phyloP scores from a whole-genome alignment of 1,140 invertebrate species.

The Sarcophaga peregrina region DNA sequence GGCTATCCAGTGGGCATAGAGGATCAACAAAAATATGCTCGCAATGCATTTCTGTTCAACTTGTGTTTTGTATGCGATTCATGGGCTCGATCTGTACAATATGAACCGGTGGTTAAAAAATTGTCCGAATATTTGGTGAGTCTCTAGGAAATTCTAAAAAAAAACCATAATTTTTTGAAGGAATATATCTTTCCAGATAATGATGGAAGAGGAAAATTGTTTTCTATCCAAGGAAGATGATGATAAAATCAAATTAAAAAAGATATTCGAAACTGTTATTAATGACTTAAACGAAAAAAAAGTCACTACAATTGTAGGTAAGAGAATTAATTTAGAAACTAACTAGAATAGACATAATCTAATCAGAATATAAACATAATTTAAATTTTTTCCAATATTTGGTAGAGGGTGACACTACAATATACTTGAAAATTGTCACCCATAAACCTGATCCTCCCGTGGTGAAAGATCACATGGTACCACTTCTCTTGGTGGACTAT shows the following conservation, averaged over 20 bases:
- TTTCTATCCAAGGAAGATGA: conserved; percentile 79
- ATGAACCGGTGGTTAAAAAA: conserved; percentile 93
- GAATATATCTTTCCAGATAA: conserved; percentile 70
- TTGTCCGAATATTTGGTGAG: conserved; percentile 88
- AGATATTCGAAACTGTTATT: conserved; percentile 81
- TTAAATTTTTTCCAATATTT: neutral
- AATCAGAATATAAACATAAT: neutral
- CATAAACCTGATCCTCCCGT: conserved; percentile 82
- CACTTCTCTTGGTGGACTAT: conserved; percentile 73
- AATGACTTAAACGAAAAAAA: conserved; percentile 83
- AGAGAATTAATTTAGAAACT: conserved; percentile 46
- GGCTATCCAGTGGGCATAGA: conserved; percentile 94
- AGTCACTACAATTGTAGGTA: conserved; percentile 81
- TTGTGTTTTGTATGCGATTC: conserved; percentile 94
- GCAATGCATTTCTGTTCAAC: conserved; percentile 96
- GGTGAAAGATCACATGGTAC: conserved; percentile 91
- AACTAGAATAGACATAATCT: neutral
- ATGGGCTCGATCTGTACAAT: conserved; percentile 87
- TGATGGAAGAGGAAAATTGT: conserved; percentile 83
- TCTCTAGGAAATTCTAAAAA: neutral
- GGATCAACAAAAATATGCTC: conserved; percentile 88
- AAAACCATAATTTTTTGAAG: neutral
- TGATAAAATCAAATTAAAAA: conserved; percentile 74
- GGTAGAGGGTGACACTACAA: conserved; percentile 80
- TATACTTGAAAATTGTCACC: conserved; percentile 82